Evolutionary conservation across 2,113 vertebrate genomes (phyloP), one percentile per base, ranked within the genome.

Genomic region (Sturnus vulgaris): DNA sequence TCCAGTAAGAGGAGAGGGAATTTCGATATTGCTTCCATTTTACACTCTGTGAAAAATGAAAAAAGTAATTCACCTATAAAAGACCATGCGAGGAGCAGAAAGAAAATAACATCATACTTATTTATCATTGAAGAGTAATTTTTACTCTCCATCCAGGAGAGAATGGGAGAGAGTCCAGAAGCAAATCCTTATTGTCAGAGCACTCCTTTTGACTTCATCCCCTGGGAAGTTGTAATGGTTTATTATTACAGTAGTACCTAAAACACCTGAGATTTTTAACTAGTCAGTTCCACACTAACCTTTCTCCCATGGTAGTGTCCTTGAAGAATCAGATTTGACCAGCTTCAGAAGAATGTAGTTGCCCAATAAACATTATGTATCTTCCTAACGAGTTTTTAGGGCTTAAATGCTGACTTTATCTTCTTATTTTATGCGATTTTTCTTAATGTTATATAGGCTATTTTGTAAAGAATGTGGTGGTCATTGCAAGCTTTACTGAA

Each of bases 401-500:
- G 11, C 90, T 90, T 86, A 90, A 95, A 81, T 76, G 28, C 31
- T 79, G 61, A 53, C 44, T 2, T 9, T 52, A 37, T 39, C 39
- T 75, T 57, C 46, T 71, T 78, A 35, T 84, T 52, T 37, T 53
- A 1, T 1, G 5, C 61, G 15, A 20, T 78, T 93, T 95, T 90
- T 84, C 73, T 35, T 75, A 53, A 39, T 60, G 15, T 86, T 88
- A 71, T 28, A 52, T 77, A 71, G 37, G 44, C 8, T 65, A 6
- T 88, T 93, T 94, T 86, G 31, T 81, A 60, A 93, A 82, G 56
- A 86, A 79, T 64, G 37, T 71, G 30, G 31, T 81, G 95, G 96
- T 76, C 96, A 97, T 79, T 83, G 46, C n/a, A 65, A 86, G 76
- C 70, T 92, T 94, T 94, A 88, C 65, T 75, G 86, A 96, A 92